Conservation (phyloP, 2,797 vertebrate genomes). For the Chaunax sp. region DNA sequence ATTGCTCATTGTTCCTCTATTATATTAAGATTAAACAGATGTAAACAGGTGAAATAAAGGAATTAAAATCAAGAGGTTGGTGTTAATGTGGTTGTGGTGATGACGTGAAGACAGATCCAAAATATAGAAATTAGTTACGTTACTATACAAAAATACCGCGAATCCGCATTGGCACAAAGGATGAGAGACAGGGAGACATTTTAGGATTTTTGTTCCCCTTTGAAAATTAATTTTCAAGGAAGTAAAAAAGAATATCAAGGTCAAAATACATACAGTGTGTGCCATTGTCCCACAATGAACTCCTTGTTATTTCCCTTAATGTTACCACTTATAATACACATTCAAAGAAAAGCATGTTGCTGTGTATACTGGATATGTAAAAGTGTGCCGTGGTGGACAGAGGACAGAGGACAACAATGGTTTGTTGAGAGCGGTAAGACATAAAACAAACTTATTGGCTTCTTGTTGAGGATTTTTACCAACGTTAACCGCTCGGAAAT, state of each 20-base stretch:
- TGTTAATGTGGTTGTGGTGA: not conserved
- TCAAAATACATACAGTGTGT: no score
- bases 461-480: constrained; percentile 14
- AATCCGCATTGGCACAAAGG: not conserved
- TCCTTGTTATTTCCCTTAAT: no score
- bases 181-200: not conserved
- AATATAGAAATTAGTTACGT: not conserved
- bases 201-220: not conserved
- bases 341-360: no score
- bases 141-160: not conserved
- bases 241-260: no score
- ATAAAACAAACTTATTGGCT: not conserved
- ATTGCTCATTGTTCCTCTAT: not conserved
- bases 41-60: not conserved
- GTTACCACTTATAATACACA: no score
- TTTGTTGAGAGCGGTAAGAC: not conserved
- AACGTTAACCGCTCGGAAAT: constrained; percentile 27
- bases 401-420: not conserved
- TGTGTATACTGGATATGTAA: no score
- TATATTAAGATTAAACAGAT: not conserved
- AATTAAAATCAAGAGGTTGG: constrained; percentile 4
- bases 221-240: no score
- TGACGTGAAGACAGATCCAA: constrained; percentile 4
- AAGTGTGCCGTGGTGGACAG: no score
- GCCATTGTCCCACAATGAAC: no score